phyloP scores from a whole-genome alignment of 2,797 vertebrate species.

The Chromobotia macracanthus region DNA sequence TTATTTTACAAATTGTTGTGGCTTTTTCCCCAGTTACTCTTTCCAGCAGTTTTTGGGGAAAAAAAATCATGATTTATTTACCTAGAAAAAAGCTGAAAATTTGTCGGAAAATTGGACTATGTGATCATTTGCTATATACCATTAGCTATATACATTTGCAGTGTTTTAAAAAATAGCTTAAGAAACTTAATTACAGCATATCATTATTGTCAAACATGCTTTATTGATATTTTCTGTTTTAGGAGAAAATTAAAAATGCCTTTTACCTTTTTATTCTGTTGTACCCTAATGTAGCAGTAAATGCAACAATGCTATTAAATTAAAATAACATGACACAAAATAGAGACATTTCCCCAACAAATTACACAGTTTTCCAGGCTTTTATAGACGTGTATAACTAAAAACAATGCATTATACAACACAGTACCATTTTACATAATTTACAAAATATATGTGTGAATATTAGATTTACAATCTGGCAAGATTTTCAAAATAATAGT shows the following conservation, averaged over 20 bases:
- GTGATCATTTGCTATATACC: too few species aligned
- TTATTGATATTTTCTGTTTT: not conserved
- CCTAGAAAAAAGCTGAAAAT: too few species aligned
- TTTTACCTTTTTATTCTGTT: not conserved
- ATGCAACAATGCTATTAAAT: not conserved
- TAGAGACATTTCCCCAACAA: not conserved
- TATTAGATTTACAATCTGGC: not conserved
- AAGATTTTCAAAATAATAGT: not conserved
- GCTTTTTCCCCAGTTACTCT: too few species aligned
- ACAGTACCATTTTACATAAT: not conserved
- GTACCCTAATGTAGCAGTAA: not conserved
- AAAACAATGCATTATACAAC: not conserved
- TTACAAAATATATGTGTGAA: constrained; percentile 21
- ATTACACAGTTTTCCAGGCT: not conserved
- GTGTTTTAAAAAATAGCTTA: not conserved
- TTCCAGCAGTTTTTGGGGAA: too few species aligned
- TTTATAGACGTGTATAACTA: not conserved
- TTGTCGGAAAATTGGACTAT: too few species aligned
- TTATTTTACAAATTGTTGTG: too few species aligned
- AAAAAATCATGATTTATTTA: too few species aligned
- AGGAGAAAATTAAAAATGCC: not conserved
- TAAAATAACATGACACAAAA: not conserved
- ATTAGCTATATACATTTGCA: too few species aligned
- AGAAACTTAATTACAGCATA: not conserved
- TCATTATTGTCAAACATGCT: not conserved